These are phyloP conservation scores for Leucania comma DNA, from an alignment of 2,888 invertebrate genomes.

Conservation along the genomic window DNA sequence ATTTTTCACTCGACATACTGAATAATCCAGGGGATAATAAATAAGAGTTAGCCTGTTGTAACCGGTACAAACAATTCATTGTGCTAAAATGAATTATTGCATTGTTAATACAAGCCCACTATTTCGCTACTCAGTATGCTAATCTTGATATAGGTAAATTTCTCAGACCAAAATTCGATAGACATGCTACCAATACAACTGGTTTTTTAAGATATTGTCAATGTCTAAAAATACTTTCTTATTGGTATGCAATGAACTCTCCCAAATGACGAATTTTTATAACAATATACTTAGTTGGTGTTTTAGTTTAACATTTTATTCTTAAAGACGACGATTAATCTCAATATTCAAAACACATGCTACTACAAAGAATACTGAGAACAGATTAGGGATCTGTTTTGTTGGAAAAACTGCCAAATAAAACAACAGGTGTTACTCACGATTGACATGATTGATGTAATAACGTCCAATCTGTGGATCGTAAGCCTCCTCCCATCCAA, in stretches of 20 bases:
- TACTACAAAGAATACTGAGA: conserved; percentile 43
- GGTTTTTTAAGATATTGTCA: conserved; percentile 32
- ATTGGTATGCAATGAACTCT: conserved; percentile 51
- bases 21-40: conserved; percentile 76
- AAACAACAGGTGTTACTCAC: conserved; percentile 91
- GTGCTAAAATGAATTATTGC: conserved; percentile 74
- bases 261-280: conserved; percentile 32
- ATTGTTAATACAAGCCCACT: conserved; percentile 64
- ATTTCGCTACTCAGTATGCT: conserved; percentile 64
- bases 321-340: conserved; percentile 30
- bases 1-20: conserved; percentile 84
- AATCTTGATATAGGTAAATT: conserved; percentile 47
- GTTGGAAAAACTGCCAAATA: conserved; percentile 50
- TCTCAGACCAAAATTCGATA: conserved; percentile 44
- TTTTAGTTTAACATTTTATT: neutral
- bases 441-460: conserved; percentile 99
- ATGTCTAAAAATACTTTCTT: conserved; percentile 43
- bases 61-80: conserved; percentile 76
- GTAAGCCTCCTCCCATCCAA: conserved; percentile 99
- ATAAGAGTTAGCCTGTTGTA: conserved; percentile 72
- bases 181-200: conserved; percentile 21
- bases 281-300: conserved; percentile 23
- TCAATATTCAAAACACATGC: conserved; percentile 44
- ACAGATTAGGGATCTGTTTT: conserved; percentile 21
- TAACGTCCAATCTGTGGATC: conserved; percentile 98